Conservation (phyloP, 2,888 invertebrate genomes). For the Emmelina monodactyla region DNA sequence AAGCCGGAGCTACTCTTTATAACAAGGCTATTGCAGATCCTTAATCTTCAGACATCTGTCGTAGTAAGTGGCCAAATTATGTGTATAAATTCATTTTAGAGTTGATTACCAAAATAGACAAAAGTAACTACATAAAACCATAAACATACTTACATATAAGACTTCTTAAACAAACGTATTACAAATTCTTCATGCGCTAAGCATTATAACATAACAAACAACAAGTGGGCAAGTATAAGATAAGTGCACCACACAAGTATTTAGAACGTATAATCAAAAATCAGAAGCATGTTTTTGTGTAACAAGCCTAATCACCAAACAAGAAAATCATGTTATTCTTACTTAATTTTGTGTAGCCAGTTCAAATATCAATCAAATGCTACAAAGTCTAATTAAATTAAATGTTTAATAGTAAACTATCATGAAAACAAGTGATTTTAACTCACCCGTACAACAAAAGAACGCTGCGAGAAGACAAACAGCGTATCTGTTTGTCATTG, state of each 20-base stretch:
- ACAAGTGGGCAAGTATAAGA: neutral
- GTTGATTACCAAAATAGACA: no score
- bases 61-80: no score
- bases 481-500: conserved; percentile 49
- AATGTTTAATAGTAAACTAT: conserved; percentile 11
- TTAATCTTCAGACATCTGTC: no score
- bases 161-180: neutral
- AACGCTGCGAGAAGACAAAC: conserved; percentile 45
- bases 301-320: neutral
- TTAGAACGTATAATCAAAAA: neutral
- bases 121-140: no score
- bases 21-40: no score
- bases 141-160: no score
- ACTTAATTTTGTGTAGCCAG: conserved; percentile 5
- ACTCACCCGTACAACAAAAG: conserved; percentile 51
- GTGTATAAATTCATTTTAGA: no score
- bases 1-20: no score
- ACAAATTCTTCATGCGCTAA: neutral
- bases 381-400: conserved; percentile 22
- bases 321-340: conserved; percentile 1
- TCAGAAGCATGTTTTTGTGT: neutral
- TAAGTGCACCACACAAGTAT: neutral
- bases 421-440: conserved; percentile 13
- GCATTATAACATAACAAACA: neutral
- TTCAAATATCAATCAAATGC: conserved; percentile 1